Conservation (phyloP, 1,140 invertebrate genomes). For the Bactericera cockerelli region DNA sequence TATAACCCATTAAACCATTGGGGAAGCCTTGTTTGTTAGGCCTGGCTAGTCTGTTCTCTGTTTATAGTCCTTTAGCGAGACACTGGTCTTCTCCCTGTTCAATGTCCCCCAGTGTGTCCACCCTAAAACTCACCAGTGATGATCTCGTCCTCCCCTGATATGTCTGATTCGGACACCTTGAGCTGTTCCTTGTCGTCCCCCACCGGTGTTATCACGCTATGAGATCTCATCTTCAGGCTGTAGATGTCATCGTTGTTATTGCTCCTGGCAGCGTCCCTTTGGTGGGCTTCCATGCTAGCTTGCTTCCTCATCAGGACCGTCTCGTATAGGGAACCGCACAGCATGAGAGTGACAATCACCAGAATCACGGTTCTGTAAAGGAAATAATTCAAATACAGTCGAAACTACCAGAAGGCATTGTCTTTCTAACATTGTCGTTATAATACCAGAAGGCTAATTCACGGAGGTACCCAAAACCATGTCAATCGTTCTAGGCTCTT, state of each 20-base stretch:
- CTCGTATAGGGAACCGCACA: slow-evolving; percentile 40
- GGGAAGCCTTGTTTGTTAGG: too few species aligned
- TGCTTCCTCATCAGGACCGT: slow-evolving; percentile 25
- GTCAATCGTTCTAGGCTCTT: too few species aligned
- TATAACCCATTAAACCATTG: too few species aligned
- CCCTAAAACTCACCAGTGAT: slow-evolving; percentile 5
- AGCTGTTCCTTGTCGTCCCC: slow-evolving; percentile 30
- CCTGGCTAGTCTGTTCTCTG: too few species aligned
- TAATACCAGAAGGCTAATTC: too few species aligned
- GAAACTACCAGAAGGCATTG: too few species aligned
- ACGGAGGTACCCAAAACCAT: too few species aligned
- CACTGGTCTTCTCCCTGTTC: too few species aligned
- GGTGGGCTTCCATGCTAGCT: slow-evolving; percentile 22
- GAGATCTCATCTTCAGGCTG: slow-evolving; percentile 21
- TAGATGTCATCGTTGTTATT: slow-evolving; percentile 30
- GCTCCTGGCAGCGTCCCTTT: slow-evolving; percentile 11
- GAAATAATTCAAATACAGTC: neutral
- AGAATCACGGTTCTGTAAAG: slow-evolving; percentile 32
- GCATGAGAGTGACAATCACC: slow-evolving; percentile 35
- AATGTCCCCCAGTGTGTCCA: slow-evolving; percentile 31
- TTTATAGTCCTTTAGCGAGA: too few species aligned
- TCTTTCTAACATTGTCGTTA: too few species aligned
- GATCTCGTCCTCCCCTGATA: neutral
- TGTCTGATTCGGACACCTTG: slow-evolving; percentile 21
- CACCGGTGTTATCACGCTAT: slow-evolving; percentile 27